Conservation (phyloP, 2,113 vertebrate genomes). For the Periophthalmodon schlosseri region DNA sequence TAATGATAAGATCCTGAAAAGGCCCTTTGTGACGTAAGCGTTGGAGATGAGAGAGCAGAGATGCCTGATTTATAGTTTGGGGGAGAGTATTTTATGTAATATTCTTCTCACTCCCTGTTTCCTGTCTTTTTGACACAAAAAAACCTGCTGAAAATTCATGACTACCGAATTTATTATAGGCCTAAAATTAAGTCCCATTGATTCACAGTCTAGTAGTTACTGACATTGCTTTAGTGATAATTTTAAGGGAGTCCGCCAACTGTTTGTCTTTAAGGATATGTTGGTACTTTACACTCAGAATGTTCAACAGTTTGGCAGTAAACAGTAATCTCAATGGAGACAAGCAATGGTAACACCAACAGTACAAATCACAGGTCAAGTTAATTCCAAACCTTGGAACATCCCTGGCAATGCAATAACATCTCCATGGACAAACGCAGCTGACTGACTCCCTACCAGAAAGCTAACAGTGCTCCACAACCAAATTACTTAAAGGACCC, state of each 20-base stretch:
- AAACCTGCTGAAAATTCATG: neutral
- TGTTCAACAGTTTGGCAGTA: neutral
- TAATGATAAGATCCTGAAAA: neutral
- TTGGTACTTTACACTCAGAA: neutral
- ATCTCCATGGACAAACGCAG: no score
- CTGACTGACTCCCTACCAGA: no score
- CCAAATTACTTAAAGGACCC: no score
- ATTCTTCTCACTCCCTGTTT: constrained; percentile 1
- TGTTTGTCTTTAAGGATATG: neutral
- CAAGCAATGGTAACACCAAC: no score
- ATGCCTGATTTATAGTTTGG: neutral
- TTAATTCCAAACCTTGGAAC: no score
- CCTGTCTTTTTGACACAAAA: neutral
- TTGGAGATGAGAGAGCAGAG: neutral
- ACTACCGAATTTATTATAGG: neutral
- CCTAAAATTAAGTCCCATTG: neutral
- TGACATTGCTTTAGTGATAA: neutral
- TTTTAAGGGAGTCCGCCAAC: neutral
- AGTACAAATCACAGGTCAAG: no score
- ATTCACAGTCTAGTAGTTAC: neutral
- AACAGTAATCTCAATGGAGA: no score
- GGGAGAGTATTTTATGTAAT: neutral
- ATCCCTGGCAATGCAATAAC: no score
- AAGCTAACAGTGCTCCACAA: no score
- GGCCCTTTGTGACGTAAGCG: neutral